phyloP scores from a whole-genome alignment of 2,888 invertebrate species.

The Trichopria drosophilae region DNA sequence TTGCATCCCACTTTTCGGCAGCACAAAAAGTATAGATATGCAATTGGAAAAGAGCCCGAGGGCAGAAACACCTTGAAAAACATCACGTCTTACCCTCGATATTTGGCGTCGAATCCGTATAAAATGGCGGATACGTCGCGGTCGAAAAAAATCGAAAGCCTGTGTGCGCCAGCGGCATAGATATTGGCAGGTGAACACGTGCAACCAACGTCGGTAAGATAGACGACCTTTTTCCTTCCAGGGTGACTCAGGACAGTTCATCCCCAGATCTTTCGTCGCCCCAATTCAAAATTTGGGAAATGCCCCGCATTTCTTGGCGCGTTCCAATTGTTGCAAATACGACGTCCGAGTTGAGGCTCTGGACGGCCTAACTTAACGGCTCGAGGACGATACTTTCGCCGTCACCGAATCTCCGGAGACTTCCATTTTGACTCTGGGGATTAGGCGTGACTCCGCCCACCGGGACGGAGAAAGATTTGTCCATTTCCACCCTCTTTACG shows the following conservation, averaged over 20 bases:
- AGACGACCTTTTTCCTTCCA: slow-evolving; percentile 20
- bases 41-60: too few relatives aligned
- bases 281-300: slow-evolving; percentile 46
- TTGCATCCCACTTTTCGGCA: too few relatives aligned
- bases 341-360: too few relatives aligned
- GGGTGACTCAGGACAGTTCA: background rate
- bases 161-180: slow-evolving; percentile 29
- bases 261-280: slow-evolving; percentile 8
- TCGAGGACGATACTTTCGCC: slow-evolving; percentile 32
- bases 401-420: slow-evolving; percentile 51
- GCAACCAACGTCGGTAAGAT: too few relatives aligned
- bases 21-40: too few relatives aligned
- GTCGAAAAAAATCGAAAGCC: slow-evolving; percentile 44
- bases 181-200: slow-evolving; percentile 31
- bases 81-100: too few relatives aligned
- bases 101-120: too few relatives aligned
- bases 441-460: slow-evolving; percentile 59
- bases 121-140: too few relatives aligned
- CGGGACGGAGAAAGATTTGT: slow-evolving; percentile 46
- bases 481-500: slow-evolving; percentile 15
- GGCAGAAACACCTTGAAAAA: too few relatives aligned
- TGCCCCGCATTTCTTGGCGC: slow-evolving; percentile 47
- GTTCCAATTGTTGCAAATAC: slow-evolving; percentile 45
- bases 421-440: slow-evolving; percentile 60
- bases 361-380: slow-evolving; percentile 34